These are phyloP conservation scores for Lasiurus cinereus DNA, from an alignment of 2,113 vertebrate species.

Conservation along the genomic window DNA sequence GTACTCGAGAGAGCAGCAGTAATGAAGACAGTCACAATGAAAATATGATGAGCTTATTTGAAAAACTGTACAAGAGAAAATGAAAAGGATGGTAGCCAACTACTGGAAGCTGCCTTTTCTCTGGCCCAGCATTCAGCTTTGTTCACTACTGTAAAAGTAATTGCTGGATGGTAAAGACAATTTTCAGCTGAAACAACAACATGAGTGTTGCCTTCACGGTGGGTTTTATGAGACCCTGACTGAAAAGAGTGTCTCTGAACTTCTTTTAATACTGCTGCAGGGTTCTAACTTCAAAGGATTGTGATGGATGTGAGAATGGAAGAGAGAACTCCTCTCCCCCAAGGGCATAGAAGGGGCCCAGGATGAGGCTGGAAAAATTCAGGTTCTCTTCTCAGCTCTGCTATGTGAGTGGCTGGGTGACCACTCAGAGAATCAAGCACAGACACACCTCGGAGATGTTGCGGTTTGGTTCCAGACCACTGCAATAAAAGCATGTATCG, in stretches of 20 bases:
- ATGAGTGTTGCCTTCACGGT: neutral
- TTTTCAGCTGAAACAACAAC: neutral
- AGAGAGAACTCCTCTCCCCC: neutral
- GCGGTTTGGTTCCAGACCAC: neutral
- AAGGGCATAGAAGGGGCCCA: neutral
- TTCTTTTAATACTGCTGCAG: neutral
- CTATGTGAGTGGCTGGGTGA: neutral
- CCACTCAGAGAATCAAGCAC: neutral
- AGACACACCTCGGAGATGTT: too few relatives aligned
- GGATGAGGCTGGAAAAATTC: neutral
- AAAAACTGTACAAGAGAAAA: neutral
- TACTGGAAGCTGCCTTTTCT: neutral
- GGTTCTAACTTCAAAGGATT: slow-evolving; percentile 11
- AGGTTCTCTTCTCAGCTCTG: neutral
- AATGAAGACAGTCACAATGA: neutral
- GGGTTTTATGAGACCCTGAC: neutral
- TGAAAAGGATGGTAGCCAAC: neutral
- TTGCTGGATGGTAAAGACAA: neutral
- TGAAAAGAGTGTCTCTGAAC: neutral
- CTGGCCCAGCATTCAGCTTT: neutral
- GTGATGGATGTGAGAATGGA: neutral
- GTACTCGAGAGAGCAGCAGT: neutral
- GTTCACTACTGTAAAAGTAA: neutral
- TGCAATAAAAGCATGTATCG: neutral
- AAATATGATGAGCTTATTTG: neutral